These are phyloP conservation scores for Argyresthia goedartella DNA, from an alignment of 2,888 invertebrate species.

Conservation along the genomic window DNA sequence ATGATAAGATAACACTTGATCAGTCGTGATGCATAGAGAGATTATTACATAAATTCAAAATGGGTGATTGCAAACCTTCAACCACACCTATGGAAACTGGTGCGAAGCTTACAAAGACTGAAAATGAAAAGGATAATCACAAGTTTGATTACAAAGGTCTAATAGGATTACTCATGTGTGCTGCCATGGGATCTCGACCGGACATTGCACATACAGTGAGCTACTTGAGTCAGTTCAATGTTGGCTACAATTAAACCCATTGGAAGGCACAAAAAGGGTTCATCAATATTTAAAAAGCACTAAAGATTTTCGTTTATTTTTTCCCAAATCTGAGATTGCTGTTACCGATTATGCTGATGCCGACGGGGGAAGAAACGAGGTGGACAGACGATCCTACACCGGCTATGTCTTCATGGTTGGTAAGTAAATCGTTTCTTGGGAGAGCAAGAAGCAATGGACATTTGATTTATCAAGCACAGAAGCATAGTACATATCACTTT, in stretches of 20 bases:
- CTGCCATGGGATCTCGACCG: neutral
- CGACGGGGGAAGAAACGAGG: constrained; percentile 15
- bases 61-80: neutral
- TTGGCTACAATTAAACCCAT: neutral
- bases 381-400: constrained; percentile 16
- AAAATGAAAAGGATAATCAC: neutral
- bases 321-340: constrained; percentile 4
- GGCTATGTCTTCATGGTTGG: constrained; percentile 16
- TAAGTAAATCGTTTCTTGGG: constrained; percentile 19
- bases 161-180: neutral
- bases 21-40: constrained; percentile 1
- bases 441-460: constrained; percentile 15
- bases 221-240: constrained; percentile 1
- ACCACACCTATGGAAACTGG: constrained; percentile 2
- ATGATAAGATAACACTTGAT: constrained; percentile 2
- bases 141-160: neutral
- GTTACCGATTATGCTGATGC: constrained; percentile 16
- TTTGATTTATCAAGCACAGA: constrained; percentile 23
- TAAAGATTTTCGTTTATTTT: constrained; percentile 9
- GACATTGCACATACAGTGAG: constrained; percentile 1
- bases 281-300: constrained; percentile 11
- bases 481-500: constrained; percentile 23
- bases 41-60: constrained; percentile 3
- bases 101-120: neutral
- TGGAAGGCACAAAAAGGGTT: constrained; percentile 2